Base-by-base conservation (phyloP, 1,140 invertebrate species). In the Monochamus saltuarius region DNA sequence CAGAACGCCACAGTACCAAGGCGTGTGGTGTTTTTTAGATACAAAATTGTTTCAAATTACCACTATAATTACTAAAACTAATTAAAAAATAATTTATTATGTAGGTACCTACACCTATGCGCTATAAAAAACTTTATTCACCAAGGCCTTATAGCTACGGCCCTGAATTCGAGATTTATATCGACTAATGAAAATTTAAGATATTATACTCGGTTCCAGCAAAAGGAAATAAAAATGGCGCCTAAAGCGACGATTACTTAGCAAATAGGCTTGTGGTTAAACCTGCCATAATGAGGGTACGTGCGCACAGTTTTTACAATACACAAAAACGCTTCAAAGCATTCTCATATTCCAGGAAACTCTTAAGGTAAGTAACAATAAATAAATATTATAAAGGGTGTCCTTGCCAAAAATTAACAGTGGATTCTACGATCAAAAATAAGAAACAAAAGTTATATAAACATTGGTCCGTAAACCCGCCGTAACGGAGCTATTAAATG, bases 261-360 rank as follows among this genome's bases (percentile, higher is more conserved):
- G 29, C 22, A 29, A 29, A 29, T 29, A 29, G 22, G 22, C 22
- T 29, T 29, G 51, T 40, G 51, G 36, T 54, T 54, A 40, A 39
- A 10, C 16, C 51, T 22, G 51, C 38, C 51, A 54, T 37, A 54
- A 54, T 54, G 51, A 54, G 51, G 51, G 40, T 54, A 37, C 22
- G 22, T 29, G 22, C 22, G 22, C 22, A 6, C 22, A 3, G 22
- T 29, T 29, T 29, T 29, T 29, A 29, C 22, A 29, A 2, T 29
- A 29, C 22, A 29, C 22, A 29, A 29, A 29, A 29, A 29, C 22
- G 22, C 22, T 29, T 29, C 22, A 29, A 29, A 29, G 22, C 22
- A 29, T 29, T n/a, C 22, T 6, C 22, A 29, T 29, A 29, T 29
- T 29, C 22, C 22, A 29, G 22, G 22, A 29, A 29, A 29, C 22